phyloP scores from a whole-genome alignment of 2,888 invertebrate species.

The Teleiodes luculella region DNA sequence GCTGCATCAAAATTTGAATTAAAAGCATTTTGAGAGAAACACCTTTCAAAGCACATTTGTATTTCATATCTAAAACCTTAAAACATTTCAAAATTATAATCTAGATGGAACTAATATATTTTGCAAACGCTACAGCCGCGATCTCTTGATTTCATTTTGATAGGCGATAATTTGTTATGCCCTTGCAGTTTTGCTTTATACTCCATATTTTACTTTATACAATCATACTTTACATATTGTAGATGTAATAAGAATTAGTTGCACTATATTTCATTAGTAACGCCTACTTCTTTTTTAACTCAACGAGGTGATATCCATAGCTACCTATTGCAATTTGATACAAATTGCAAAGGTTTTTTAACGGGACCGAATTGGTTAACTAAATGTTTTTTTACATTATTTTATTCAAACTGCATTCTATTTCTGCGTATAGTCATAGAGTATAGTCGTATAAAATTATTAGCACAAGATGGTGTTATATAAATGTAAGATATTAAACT shows the following conservation, averaged over 20 bases:
- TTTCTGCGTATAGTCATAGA: too few species aligned
- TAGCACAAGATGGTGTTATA: too few species aligned
- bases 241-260: constrained; percentile 13
- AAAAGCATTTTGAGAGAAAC: too few species aligned
- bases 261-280: constrained; percentile 13
- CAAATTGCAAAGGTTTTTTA: background rate
- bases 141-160: constrained; percentile 68
- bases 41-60: too few species aligned
- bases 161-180: constrained; percentile 62
- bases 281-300: constrained; percentile 3
- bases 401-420: too few species aligned
- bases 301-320: constrained; percentile 2
- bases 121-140: constrained; percentile 21
- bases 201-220: constrained; percentile 5
- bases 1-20: too few species aligned
- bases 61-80: background rate
- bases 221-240: constrained; percentile 3
- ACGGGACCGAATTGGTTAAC: too few species aligned
- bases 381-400: background rate
- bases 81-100: background rate
- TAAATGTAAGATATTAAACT: too few species aligned
- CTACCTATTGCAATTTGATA: constrained; percentile 1
- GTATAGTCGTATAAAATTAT: too few species aligned
- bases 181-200: constrained; percentile 38
- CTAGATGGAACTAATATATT: constrained; percentile 7